These are phyloP conservation scores for Ischnus inquisitorius DNA, from an alignment of 2,888 invertebrate species.

Conservation along the genomic window DNA sequence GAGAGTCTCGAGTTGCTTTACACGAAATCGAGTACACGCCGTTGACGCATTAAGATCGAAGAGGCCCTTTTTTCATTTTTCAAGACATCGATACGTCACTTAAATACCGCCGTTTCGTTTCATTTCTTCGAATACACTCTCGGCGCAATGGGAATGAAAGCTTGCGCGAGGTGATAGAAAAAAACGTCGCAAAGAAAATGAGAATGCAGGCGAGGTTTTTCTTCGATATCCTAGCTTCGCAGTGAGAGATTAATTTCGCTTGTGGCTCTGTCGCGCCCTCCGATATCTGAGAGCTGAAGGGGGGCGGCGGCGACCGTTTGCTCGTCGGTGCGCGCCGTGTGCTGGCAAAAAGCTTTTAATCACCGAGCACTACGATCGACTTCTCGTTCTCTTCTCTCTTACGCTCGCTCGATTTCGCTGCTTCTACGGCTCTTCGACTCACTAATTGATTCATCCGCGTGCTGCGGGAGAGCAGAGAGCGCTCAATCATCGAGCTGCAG, in stretches of 20 bases:
- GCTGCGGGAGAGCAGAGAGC: conserved; percentile 47
- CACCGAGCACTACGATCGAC: conserved; percentile 67
- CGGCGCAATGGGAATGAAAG: conserved; percentile 17
- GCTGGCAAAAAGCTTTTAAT: conserved; percentile 70
- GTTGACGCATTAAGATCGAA: conserved; percentile 16
- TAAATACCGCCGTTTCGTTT: conserved; percentile 27
- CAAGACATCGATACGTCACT: conserved; percentile 44
- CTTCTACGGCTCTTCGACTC: conserved; percentile 60
- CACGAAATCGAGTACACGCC: background rate
- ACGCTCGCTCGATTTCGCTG: conserved; percentile 25
- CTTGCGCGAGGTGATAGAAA: conserved; percentile 2
- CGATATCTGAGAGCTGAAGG: conserved; percentile 55
- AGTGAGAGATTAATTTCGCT: conserved; percentile 66
- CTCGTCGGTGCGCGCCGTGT: conserved; percentile 57
- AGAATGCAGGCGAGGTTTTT: conserved; percentile 47
- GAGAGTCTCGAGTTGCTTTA: background rate
- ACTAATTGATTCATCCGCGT: conserved; percentile 68
- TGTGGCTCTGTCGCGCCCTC: conserved; percentile 52
- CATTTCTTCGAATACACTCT: conserved; percentile 33
- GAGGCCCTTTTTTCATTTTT: conserved; percentile 11
- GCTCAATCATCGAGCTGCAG: conserved; percentile 55
- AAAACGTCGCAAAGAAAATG: conserved; percentile 33
- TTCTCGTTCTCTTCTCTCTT: conserved; percentile 48
- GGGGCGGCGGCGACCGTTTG: conserved; percentile 36
- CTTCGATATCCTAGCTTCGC: conserved; percentile 48